Evolutionary conservation across 1,140 invertebrate genomes (phyloP).

Genomic region (Vanessa atalanta): DNA sequence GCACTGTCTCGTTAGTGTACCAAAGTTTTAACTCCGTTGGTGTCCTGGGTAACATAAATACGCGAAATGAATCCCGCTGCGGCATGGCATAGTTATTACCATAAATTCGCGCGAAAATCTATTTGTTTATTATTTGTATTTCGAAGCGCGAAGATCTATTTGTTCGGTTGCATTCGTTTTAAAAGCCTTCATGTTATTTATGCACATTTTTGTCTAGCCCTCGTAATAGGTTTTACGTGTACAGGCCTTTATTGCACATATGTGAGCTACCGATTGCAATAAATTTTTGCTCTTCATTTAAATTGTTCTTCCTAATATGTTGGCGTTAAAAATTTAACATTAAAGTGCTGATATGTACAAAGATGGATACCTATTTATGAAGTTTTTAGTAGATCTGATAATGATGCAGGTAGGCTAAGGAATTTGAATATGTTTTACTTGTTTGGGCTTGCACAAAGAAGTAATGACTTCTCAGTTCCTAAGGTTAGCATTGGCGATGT

Average conservation of each 20-base stretch:
- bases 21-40: conserved; percentile 44
- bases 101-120: conserved; percentile 41
- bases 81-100: conserved; percentile 44
- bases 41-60: conserved; percentile 45
- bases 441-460: no score
- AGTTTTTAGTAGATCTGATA: no score
- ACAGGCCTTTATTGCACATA: conserved; percentile 3
- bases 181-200: conserved; percentile 30
- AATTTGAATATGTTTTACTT: no score
- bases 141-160: conserved; percentile 34
- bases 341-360: no score
- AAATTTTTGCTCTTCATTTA: not conserved
- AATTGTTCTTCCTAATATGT: not conserved
- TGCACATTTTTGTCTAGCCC: conserved; percentile 24
- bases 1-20: conserved; percentile 9
- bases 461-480: no score
- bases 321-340: no score
- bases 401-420: no score
- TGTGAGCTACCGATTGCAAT: not conserved
- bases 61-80: conserved; percentile 43
- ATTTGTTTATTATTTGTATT: no score
- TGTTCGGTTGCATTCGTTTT: conserved; percentile 32
- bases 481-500: no score
- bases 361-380: no score
- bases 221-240: conserved; percentile 10